Conservation (phyloP, 2,888 invertebrate genomes). For the Rhagonycha lutea region DNA sequence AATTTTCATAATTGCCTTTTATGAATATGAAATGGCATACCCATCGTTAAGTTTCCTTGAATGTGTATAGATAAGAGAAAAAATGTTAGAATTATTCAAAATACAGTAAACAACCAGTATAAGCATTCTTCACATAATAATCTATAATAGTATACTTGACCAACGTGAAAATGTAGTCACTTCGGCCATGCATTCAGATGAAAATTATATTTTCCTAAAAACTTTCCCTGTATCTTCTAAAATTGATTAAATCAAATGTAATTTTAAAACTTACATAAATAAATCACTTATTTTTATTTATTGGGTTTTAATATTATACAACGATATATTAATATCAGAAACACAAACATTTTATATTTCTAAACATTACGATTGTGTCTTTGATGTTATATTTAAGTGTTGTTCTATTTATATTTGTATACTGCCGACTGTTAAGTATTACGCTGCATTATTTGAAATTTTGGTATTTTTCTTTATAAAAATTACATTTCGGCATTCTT, state of each 20-base stretch:
- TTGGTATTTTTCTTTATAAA: not conserved
- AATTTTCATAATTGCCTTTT: not conserved
- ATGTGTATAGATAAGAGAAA: not conserved
- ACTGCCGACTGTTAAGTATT: not conserved
- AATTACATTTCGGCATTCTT: not conserved
- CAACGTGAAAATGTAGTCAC: no score
- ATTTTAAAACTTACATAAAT: not conserved
- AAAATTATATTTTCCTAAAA: no score
- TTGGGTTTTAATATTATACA: not conserved
- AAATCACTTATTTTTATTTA: not conserved
- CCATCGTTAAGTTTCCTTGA: not conserved
- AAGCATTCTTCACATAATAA: no score
- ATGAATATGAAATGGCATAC: not conserved
- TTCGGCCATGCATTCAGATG: no score
- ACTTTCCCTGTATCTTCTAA: no score
- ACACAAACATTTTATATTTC: not conserved
- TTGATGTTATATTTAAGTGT: not conserved
- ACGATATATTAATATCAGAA: not conserved
- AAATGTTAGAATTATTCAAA: no score
- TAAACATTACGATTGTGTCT: not conserved
- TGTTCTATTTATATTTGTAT: not conserved
- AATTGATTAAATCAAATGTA: no score
- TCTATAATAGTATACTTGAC: no score
- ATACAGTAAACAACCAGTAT: no score
- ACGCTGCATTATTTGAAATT: not conserved